Evolutionary conservation across 1,140 invertebrate species (phyloP).

Genomic region (Zaprionus ghesquierei): DNA sequence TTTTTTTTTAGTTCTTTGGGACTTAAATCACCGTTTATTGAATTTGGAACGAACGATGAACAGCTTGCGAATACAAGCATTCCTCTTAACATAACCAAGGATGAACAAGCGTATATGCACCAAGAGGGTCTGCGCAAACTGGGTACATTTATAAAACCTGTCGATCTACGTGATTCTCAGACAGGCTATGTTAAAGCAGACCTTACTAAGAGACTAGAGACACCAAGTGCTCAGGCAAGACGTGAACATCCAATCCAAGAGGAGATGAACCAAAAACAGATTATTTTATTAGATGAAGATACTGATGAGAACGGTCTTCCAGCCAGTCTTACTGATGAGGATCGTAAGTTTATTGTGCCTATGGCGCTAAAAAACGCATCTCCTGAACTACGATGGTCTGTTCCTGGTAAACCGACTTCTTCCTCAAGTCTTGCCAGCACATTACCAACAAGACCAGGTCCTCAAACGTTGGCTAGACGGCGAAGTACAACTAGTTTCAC

Average conservation of each 20-base stretch:
- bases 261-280: constrained; percentile 81
- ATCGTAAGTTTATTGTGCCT: constrained; percentile 80
- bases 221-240: constrained; percentile 40
- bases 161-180: constrained; percentile 71
- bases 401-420: not conserved
- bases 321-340: constrained; percentile 72
- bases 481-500: constrained; percentile 33
- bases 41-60: constrained; percentile 72
- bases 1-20: constrained; percentile 64
- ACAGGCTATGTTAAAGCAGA: constrained; percentile 74
- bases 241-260: constrained; percentile 72
- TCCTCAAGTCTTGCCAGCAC: constrained; percentile 18
- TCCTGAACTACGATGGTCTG: constrained; percentile 56
- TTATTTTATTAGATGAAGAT: constrained; percentile 76
- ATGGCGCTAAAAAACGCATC: constrained; percentile 79
- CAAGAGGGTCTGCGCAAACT: constrained; percentile 75
- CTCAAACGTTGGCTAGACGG: constrained; percentile 16
- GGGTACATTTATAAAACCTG: constrained; percentile 80
- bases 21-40: constrained; percentile 78
- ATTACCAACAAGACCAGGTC: constrained; percentile 19
- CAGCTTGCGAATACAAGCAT: constrained; percentile 77
- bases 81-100: constrained; percentile 76
- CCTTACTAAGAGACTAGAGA: constrained; percentile 66
- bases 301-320: constrained; percentile 75
- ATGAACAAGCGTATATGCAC: constrained; percentile 77